Evolutionary conservation across 1,140 invertebrate genomes (phyloP).

Genomic region (Sesamia nonagrioides): DNA sequence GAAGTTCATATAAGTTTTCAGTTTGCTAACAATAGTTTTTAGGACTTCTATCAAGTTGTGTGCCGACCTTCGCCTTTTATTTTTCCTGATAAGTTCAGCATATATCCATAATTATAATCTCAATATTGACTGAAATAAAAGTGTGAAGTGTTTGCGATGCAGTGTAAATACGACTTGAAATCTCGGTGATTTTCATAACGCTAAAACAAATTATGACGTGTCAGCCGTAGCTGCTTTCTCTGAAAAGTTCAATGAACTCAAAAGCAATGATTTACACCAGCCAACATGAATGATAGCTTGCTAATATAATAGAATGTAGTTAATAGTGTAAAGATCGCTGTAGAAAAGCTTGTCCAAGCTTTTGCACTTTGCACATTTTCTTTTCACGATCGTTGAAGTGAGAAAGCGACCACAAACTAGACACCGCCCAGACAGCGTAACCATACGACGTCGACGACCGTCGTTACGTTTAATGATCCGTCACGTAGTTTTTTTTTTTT

Average conservation of each 20-base stretch:
- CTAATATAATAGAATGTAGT: neutral
- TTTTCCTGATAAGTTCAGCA: neutral
- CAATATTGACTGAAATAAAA: slow-evolving; percentile 3
- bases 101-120: neutral
- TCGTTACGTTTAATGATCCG: slow-evolving; percentile 40
- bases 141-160: neutral
- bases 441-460: slow-evolving; percentile 11
- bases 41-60: neutral
- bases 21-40: slow-evolving; percentile 3
- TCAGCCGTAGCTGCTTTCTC: slow-evolving; percentile 33
- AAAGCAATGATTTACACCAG: slow-evolving; percentile 16
- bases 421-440: slow-evolving; percentile 38
- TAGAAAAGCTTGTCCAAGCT: slow-evolving; percentile 19
- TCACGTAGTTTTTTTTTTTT: slow-evolving; percentile 1
- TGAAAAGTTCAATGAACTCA: slow-evolving; percentile 31
- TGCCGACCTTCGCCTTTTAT: neutral
- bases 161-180: slow-evolving; percentile 20
- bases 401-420: slow-evolving; percentile 43
- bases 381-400: slow-evolving; percentile 42
- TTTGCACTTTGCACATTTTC: slow-evolving; percentile 31
- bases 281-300: slow-evolving; percentile 13
- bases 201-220: slow-evolving; percentile 30
- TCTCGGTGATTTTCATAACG: slow-evolving; percentile 28
- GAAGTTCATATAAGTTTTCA: slow-evolving; percentile 8
- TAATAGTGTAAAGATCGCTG: slow-evolving; percentile 7